phyloP scores from a whole-genome alignment of 2,797 vertebrate species.

The Euthynnus affinis region DNA sequence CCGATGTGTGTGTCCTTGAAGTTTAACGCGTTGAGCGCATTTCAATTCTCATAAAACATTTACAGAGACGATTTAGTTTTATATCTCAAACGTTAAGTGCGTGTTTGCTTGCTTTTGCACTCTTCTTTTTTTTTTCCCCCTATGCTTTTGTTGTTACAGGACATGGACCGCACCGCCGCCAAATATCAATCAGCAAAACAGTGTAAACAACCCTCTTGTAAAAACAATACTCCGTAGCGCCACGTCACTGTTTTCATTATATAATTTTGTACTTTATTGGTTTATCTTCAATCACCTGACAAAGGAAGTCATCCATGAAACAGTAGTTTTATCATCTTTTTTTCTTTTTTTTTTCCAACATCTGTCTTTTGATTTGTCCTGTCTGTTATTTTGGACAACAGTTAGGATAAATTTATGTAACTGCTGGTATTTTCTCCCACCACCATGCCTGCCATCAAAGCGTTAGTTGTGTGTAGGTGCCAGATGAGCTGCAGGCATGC shows the following conservation, averaged over 20 bases:
- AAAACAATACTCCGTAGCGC: too few species aligned
- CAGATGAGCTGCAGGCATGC: constrained; percentile 55
- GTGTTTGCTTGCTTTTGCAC: too few species aligned
- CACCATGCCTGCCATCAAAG: constrained; percentile 32
- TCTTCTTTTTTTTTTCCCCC: too few species aligned
- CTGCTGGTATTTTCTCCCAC: constrained; percentile 8
- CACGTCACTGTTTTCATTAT: not conserved
- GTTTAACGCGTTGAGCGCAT: too few species aligned
- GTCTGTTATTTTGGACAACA: too few species aligned
- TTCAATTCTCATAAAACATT: too few species aligned
- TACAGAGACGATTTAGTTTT: too few species aligned
- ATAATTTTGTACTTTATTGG: not conserved
- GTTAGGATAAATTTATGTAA: constrained; percentile 12
- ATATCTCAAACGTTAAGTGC: too few species aligned
- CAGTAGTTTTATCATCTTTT: not conserved
- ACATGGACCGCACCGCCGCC: not conserved
- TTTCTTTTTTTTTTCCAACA: not conserved
- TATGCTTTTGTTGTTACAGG: too few species aligned
- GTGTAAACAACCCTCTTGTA: too few species aligned
- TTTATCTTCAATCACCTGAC: not conserved
- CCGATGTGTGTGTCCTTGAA: too few species aligned
- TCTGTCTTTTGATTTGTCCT: not conserved
- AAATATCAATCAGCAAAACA: not conserved
- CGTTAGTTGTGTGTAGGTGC: constrained; percentile 37
- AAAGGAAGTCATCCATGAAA: not conserved